Conservation (phyloP, 2,797 vertebrate genomes). For the Synanceia verrucosa region DNA sequence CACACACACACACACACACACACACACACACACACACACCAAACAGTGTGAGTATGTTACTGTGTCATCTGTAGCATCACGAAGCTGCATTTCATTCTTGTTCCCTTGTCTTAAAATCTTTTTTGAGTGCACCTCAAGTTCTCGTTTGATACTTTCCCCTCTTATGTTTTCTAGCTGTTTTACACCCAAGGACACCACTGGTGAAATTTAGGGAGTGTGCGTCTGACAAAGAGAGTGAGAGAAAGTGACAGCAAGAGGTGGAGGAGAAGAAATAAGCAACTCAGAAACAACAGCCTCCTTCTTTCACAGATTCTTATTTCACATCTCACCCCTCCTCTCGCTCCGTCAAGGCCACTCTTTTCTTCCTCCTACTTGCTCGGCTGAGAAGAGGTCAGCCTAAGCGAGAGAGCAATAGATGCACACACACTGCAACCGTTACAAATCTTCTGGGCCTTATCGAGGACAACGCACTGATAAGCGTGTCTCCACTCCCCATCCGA, state of each 20-base stretch:
- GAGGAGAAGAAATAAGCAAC: constrained; percentile 54
- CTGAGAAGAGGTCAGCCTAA: constrained; percentile 67
- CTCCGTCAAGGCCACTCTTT: constrained; percentile 81
- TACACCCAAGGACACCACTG: constrained; percentile 66
- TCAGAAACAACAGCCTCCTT: constrained; percentile 72
- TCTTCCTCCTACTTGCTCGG: constrained; percentile 77
- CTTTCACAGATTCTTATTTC: constrained; percentile 56
- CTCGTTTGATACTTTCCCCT: constrained; percentile 9
- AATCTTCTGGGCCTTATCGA: constrained; percentile 79
- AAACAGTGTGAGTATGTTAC: too few species aligned
- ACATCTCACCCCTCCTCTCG: constrained; percentile 59
- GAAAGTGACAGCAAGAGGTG: constrained; percentile 44
- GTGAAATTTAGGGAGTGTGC: constrained; percentile 75
- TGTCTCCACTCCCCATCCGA: constrained; percentile 82
- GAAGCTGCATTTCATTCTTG: not conserved
- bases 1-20: too few species aligned
- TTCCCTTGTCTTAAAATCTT: not conserved
- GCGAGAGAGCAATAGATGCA: constrained; percentile 28
- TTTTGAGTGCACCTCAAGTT: constrained; percentile 14
- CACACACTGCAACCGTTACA: constrained; percentile 70
- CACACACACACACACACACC: too few species aligned
- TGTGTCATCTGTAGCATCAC: not conserved
- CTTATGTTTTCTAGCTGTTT: constrained; percentile 43
- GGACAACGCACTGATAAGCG: constrained; percentile 80
- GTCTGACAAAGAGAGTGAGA: constrained; percentile 63